Percentiles rank a stretch among this genome's conserved stretches.
Conservation (phyloP, 2,888 invertebrate genomes). For the Heterodera filipjevi region DNA sequence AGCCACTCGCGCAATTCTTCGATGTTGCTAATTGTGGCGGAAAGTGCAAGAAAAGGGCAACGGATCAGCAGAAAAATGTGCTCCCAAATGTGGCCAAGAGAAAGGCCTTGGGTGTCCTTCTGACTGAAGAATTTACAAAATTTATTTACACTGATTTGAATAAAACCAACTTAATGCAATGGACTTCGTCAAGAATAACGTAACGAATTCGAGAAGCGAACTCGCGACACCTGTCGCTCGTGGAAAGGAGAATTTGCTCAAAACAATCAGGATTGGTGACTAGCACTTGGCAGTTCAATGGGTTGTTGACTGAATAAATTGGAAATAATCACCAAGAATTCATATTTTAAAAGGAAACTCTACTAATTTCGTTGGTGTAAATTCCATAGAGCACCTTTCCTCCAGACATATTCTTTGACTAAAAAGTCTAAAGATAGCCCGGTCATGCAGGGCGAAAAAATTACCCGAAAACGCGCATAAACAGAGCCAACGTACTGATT, state of each 20-base stretch:
- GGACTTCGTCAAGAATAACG: conserved; percentile 64
- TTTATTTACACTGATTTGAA: not conserved
- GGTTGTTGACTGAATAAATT: conserved; percentile 53
- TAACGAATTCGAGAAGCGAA: conserved; percentile 61
- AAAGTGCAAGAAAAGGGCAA: conserved; percentile 63
- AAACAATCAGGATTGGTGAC: conserved; percentile 62
- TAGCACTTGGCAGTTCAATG: conserved; percentile 60
- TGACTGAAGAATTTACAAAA: conserved; percentile 18
- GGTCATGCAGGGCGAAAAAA: not conserved
- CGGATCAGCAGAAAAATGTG: conserved; percentile 62
- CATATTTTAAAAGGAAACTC: not conserved
- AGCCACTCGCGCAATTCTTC: conserved; percentile 59
- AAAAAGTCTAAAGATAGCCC: conserved; percentile 39
- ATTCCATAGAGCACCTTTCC: conserved; percentile 66
- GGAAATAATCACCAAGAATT: no score
- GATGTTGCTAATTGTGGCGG: conserved; percentile 63
- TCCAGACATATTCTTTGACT: conserved; percentile 59
- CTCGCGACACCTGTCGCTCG: conserved; percentile 56
- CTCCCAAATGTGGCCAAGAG: conserved; percentile 59
- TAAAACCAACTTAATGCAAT: conserved; percentile 54
- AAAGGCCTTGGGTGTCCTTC: conserved; percentile 33
- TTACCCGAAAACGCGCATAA: conserved; percentile 8
- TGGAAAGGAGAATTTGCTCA: conserved; percentile 57
- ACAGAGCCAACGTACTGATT: conserved; percentile 53
- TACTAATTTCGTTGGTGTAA: conserved; percentile 41